phyloP scores from a whole-genome alignment of 1,140 invertebrate genomes.

The Streblospio benedicti region DNA sequence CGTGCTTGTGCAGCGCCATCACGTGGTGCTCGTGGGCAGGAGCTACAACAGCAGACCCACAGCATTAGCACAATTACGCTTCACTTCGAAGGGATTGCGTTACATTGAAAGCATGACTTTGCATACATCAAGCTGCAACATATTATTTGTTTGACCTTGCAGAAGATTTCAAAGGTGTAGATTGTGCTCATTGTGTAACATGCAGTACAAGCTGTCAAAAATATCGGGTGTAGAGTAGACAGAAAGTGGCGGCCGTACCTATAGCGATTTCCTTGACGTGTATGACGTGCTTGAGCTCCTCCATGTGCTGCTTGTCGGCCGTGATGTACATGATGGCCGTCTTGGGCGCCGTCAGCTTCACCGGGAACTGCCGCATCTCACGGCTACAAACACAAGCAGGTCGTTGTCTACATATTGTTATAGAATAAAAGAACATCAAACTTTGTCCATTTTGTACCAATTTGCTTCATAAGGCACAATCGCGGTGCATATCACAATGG shows the following conservation, averaged over 20 bases:
- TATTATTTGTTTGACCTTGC: no score
- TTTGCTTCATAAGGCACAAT: no score
- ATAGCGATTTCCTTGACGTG: slow-evolving; percentile 80
- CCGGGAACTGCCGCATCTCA: slow-evolving; percentile 65
- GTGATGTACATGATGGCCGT: slow-evolving; percentile 89
- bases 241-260: no score
- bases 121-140: no score
- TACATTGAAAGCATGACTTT: no score
- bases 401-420: slow-evolving; percentile 1
- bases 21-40: slow-evolving; percentile 87
- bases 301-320: slow-evolving; percentile 79
- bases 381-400: slow-evolving; percentile 50
- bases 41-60: slow-evolving; percentile 53
- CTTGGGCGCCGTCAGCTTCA: slow-evolving; percentile 83
- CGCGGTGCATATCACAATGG: no score
- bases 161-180: no score
- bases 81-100: no score
- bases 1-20: slow-evolving; percentile 83
- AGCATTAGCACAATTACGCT: no score
- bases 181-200: no score
- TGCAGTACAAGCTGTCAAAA: no score
- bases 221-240: no score
- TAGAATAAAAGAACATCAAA: slow-evolving; percentile 1
- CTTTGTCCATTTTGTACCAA: background rate
- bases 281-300: slow-evolving; percentile 79